Base-by-base conservation (phyloP, 2,113 vertebrate genomes). In the Lagopus leucura region DNA sequence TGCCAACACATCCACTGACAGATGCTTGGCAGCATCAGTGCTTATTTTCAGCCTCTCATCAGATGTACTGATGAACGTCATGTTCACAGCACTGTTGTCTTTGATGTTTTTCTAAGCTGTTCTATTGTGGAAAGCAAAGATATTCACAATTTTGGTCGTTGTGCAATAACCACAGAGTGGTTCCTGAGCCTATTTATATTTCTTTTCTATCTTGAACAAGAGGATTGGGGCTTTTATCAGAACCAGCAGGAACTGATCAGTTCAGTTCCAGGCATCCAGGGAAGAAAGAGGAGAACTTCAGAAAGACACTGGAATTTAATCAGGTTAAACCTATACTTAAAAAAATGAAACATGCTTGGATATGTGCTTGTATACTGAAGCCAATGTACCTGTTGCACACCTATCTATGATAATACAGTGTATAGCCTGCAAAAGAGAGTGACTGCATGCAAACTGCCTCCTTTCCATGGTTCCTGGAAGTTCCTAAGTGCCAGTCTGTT, bases 11-110 rank as follows among this genome's bases (percentile, higher is more conserved):
- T 61, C 34, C 61, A 91, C 63, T 76, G 88, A 61, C 79, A 93
- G 79, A 85, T 82, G 90, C 75, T 88, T 61, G 6, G 61, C 74
- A 92, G 24, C 0, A 0, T 71, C 85, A 67, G 48, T 34, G 27
- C 34, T 89, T 76, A 82, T 94, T 90, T 93, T 60, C 71, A 93
- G 75, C 43, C 64, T 90, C 79, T 94, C 58, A 66, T 91, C 85
- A 87, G 85, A 88, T 60, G 43, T 52, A 13, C 79, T 69, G 71
- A 82, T 75, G 86, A 93, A 78, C 36, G 50, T 28, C 38, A 32
- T 47, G 25, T 73, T 82, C 82, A 63, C 88, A 76, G 43, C 42
- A 79, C 21, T 79, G 85, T 55, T 87, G 40, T 42, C 32, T 89
- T 52, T 75, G 52, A 17, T 72, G 38, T 32, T 93, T 89, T 89